These are phyloP conservation scores for Pseudotriccus pelzelni DNA, from an alignment of 2,797 vertebrate species.

Conservation along the genomic window DNA sequence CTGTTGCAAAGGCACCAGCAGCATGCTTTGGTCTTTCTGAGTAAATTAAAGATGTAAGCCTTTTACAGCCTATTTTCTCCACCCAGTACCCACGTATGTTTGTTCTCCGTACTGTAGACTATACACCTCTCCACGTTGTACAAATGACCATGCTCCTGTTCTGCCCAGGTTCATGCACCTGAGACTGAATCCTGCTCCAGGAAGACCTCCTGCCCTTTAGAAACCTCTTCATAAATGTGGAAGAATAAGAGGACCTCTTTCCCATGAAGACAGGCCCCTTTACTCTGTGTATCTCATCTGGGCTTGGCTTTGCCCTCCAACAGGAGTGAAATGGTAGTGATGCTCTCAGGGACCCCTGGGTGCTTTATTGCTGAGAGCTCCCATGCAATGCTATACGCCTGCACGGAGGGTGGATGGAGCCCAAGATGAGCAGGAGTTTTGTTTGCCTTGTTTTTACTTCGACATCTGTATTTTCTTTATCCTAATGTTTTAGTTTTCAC, in stretches of 20 bases:
- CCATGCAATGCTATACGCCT: fast-evolving
- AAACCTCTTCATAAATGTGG: not conserved
- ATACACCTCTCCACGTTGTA: not conserved
- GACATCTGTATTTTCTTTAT: not conserved
- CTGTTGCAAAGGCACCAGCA: not conserved
- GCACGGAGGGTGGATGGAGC: not conserved
- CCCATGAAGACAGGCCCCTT: not conserved
- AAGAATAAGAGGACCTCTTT: not conserved
- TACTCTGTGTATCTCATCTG: not conserved
- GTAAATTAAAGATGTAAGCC: not conserved
- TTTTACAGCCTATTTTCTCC: not conserved
- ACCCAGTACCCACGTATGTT: not conserved
- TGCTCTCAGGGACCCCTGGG: fast-evolving
- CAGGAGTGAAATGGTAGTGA: not conserved
- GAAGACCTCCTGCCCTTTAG: not conserved
- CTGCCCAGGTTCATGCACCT: not conserved
- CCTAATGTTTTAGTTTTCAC: not conserved
- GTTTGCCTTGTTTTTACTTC: not conserved
- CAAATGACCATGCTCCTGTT: not conserved
- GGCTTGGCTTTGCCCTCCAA: not conserved
- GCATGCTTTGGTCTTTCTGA: not conserved
- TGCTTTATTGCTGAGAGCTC: not conserved
- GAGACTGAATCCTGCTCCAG: not conserved
- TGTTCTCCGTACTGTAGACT: not conserved
- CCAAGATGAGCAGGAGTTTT: not conserved